phyloP scores from a whole-genome alignment of 1,140 invertebrate genomes.

The Zaprionus gabonicus region DNA sequence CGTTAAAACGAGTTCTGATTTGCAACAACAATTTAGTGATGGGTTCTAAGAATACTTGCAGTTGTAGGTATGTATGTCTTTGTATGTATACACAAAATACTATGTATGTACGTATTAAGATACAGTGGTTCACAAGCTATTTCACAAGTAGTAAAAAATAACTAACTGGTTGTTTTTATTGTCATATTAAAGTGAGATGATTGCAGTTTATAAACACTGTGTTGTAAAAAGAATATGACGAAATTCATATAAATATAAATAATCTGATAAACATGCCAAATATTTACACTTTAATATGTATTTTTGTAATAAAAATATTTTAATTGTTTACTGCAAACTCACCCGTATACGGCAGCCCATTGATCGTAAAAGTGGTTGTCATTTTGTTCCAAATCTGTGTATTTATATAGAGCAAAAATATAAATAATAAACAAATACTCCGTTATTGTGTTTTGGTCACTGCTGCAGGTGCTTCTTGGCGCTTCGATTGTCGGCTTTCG shows the following conservation, averaged over 20 bases:
- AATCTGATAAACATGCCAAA: too few relatives aligned
- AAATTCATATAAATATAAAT: not conserved
- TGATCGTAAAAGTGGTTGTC: constrained; percentile 84
- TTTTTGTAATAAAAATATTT: not conserved
- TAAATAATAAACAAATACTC: constrained; percentile 1
- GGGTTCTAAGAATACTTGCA: not conserved
- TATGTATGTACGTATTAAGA: not conserved
- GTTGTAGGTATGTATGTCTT: not conserved
- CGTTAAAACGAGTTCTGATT: not conserved
- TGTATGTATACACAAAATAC: not conserved
- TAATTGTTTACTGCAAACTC: constrained; percentile 17
- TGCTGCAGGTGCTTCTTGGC: constrained; percentile 7
- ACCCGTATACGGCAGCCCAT: constrained; percentile 84
- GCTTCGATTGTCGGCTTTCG: constrained; percentile 26
- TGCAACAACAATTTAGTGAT: not conserved
- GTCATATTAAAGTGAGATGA: not conserved
- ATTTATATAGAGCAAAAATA: constrained; percentile 6
- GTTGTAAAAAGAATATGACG: not conserved
- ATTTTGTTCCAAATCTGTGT: constrained; percentile 27
- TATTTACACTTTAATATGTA: not conserved
- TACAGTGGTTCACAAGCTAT: not conserved
- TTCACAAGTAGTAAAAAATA: not conserved
- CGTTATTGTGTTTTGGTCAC: constrained; percentile 9
- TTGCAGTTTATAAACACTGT: not conserved
- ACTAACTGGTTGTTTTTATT: not conserved